These are phyloP conservation scores for Nettapus auritus DNA, from an alignment of 2,113 vertebrate genomes.

Conservation along the genomic window DNA sequence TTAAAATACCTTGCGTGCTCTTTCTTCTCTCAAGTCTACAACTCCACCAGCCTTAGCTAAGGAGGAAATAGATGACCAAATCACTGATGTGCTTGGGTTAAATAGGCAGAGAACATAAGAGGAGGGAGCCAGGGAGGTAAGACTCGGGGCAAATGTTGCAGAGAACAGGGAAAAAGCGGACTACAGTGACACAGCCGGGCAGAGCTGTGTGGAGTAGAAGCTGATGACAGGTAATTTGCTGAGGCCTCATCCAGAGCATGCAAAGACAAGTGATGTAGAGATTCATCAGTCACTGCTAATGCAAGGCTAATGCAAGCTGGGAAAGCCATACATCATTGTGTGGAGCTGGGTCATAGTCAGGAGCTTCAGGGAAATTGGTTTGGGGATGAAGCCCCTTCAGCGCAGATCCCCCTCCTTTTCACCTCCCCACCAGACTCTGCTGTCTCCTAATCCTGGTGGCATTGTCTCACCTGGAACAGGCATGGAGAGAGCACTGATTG, in stretches of 20 bases:
- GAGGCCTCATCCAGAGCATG: background rate
- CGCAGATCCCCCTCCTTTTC: background rate
- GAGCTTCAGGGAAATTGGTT: background rate
- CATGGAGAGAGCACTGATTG: fast-evolving
- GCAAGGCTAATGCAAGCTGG: background rate
- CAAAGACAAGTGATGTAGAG: background rate
- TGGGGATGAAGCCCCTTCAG: background rate
- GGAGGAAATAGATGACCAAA: background rate
- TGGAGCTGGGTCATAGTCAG: background rate
- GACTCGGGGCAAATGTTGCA: background rate
- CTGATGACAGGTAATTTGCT: background rate
- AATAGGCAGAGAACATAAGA: background rate
- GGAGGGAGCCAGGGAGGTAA: background rate
- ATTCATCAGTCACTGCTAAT: background rate
- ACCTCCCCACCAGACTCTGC: background rate
- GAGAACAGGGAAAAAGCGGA: background rate
- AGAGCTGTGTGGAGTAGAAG: background rate
- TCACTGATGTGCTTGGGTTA: background rate
- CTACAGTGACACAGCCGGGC: background rate
- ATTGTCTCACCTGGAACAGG: background rate
- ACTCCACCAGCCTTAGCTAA: background rate
- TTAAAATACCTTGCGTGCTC: background rate
- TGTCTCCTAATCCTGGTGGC: background rate
- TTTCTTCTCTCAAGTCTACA: background rate
- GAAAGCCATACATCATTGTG: background rate